phyloP scores from a whole-genome alignment of 2,797 vertebrate species.

The Myiotriccus ornatus region DNA sequence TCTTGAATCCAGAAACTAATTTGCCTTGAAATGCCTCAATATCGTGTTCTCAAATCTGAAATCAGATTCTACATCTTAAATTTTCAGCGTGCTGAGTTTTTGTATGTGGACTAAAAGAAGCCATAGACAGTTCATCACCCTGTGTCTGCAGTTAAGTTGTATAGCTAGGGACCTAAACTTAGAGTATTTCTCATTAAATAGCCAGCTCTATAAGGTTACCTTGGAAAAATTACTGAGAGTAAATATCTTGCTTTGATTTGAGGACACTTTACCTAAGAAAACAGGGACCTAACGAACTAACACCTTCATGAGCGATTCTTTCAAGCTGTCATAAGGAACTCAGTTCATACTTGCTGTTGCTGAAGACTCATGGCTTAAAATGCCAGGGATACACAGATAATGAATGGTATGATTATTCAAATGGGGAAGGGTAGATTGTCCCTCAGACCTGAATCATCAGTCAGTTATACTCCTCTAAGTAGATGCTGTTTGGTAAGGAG shows the following conservation, averaged over 20 bases:
- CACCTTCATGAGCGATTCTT: neutral
- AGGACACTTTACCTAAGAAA: neutral
- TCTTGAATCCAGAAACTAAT: neutral
- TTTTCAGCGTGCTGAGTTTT: neutral
- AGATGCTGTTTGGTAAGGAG: neutral
- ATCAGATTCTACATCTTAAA: neutral
- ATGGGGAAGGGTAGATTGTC: neutral
- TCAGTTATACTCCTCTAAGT: neutral
- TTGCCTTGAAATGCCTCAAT: neutral
- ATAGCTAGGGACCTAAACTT: neutral
- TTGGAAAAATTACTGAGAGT: neutral
- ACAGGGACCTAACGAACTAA: neutral
- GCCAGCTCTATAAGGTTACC: neutral
- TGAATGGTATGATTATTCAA: neutral
- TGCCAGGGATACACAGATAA: neutral
- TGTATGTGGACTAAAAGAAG: neutral
- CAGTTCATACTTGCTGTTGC: neutral
- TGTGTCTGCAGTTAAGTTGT: neutral
- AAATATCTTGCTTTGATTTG: neutral
- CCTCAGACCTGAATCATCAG: neutral
- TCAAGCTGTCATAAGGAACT: neutral
- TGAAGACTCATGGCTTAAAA: neutral
- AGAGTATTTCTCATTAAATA: neutral
- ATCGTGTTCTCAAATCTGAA: neutral
- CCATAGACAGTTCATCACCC: neutral